Base-by-base conservation (phyloP, 2,797 vertebrate genomes). In the Hapalemur alaotrensis region DNA sequence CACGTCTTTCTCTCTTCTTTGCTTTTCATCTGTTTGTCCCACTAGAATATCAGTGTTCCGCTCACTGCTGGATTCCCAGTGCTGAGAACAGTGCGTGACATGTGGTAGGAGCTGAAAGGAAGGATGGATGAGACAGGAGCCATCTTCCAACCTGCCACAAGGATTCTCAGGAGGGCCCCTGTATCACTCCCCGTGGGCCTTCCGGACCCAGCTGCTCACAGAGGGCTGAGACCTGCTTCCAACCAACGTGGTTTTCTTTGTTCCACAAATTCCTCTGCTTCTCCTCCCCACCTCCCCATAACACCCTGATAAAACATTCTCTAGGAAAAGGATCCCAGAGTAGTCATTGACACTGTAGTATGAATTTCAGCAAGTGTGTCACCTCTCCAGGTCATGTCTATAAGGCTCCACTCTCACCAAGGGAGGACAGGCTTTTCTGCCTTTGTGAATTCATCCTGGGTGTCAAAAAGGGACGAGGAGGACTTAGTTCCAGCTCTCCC, bases 151-250 rank as follows among this genome's bases (percentile, higher is more conserved):
- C 10, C 7, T 0, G 17, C 20, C 59, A 0, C 43, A 1, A 32
- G 30, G 41, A 23, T 23, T 30, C 35, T 54, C 28, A 52, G 23
- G 22, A 50, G 23, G 32, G 5, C 25, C 32, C 30, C 0, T 0
- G 10, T 17, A 0, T 43, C 23, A 4, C 54, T 10, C 14, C 22
- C 5, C 22, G 1, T 0, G 0, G 28, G 18, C 63, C 38, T n/a
- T 23, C 52, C 30, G 30, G 48, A 50, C 10, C 43, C 1, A 15
- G 38, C 12, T 41, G 28, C 70, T 30, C 32, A 43, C 7, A 43
- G 25, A 52, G 50, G 17, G 75, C 30, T 1, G n/a, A 28, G n/a
- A 72, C 41, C 78, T 20, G 7, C 41, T 70, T 84, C 52, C 35
- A 67, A 18, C 41, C 4, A 25, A 32, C 5, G 4, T 59, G 69